Evolutionary conservation across 2,888 invertebrate species (phyloP).

Genomic region (Tipula lateralis): DNA sequence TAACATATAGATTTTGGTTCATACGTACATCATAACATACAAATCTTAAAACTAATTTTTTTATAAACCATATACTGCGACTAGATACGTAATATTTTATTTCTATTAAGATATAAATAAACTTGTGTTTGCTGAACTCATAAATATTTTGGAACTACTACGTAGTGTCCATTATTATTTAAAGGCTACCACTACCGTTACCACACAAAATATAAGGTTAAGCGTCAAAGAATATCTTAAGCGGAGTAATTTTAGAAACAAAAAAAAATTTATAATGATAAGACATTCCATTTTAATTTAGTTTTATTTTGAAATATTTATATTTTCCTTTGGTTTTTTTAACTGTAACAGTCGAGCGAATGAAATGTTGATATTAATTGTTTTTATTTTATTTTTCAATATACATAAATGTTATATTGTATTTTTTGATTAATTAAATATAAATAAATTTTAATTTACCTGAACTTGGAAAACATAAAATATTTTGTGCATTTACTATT

Average conservation of each 20-base stretch:
- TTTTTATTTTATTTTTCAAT: neutral
- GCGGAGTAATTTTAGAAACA: conserved; percentile 12
- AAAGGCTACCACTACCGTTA: neutral
- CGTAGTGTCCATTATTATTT: neutral
- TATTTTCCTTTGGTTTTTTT: no score
- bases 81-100: no score
- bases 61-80: neutral
- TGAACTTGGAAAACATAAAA: no score
- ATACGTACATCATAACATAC: neutral
- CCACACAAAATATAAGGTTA: neutral
- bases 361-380: no score
- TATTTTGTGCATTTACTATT: no score
- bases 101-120: neutral
- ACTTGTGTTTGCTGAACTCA: neutral
- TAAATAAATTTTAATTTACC: neutral
- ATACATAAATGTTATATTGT: no score
- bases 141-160: neutral
- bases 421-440: neutral
- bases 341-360: no score
- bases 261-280: neutral
- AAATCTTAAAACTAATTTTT: neutral
- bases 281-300: neutral
- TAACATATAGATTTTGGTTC: neutral
- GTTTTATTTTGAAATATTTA: neutral
- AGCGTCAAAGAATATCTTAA: neutral